Base-by-base conservation (phyloP, 2,113 vertebrate species). In the Megalops atlanticus region DNA sequence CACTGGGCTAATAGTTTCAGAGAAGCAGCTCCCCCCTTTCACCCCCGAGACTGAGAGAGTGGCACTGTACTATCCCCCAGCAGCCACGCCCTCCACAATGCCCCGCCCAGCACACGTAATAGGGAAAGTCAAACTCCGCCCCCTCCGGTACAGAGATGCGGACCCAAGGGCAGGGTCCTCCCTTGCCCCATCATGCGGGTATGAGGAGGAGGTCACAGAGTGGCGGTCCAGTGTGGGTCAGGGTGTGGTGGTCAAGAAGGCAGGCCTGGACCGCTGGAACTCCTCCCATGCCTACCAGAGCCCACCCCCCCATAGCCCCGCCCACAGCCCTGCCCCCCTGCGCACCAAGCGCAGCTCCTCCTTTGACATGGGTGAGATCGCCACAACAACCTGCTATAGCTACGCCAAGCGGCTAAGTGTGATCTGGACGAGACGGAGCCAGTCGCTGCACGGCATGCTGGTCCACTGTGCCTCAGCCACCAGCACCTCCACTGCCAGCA, bases 381-480 rank as follows among this genome's bases (percentile, higher is more conserved):
- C 87, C 40, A 74, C 89, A 0, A 84, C 89, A 0, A 88, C 91
- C 12, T 94, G 93, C 88, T 93, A 93, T 0, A 93, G 93, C 41
- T 97, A 96, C 0, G 96, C 96, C 91, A 95, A 96, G 88, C 93
- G 95, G 39, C 88, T 97, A 10, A 95, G 96, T 1, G 93, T 96
- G n/a, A 94, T 95, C 91, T 96, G 96, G 96, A 95, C 95, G 3
- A 91, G 95, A 38, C 92, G 96, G 77, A 97, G 96, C 83, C 96
- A 96, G 90, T 97, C 96, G 0, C 92, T 97, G 39, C 96, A 97
- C 0, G 96, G 96, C 36, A 93, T 96, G 92, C 92, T 97, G 84
- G 94, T 94, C 35, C 80, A 95, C 76, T 93, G 96, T 7, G 89
- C 92, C 0, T 92, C 93, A 0, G 84, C 90, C 0, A 87, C 91